Percentiles rank a stretch among this genome's conserved stretches.
phyloP scores from a whole-genome alignment of 2,113 vertebrate species.

The Emydura subglobosa region DNA sequence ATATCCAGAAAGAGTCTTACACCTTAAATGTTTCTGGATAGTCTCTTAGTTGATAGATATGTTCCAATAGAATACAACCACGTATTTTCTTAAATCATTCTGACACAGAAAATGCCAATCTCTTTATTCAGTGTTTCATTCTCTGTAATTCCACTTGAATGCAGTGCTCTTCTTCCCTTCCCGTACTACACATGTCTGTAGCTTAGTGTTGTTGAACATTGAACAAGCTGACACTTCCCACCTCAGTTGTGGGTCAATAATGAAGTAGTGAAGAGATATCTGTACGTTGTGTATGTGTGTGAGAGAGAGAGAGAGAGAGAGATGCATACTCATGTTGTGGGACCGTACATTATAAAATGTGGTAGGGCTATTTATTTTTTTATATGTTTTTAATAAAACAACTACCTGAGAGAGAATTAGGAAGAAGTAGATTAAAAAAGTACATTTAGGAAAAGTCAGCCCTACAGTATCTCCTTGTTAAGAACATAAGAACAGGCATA shows the following conservation, averaged over 20 bases:
- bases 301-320: background rate
- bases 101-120: background rate
- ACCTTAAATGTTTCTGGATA: background rate
- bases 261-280: background rate
- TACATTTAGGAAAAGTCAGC: background rate
- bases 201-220: background rate
- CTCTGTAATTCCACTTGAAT: background rate
- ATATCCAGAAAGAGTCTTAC: background rate
- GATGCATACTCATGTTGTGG: background rate
- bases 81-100: background rate
- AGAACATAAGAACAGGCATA: no score
- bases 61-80: background rate
- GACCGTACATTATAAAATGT: background rate
- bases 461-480: background rate
- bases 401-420: background rate
- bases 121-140: background rate
- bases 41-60: background rate
- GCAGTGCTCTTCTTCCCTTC: background rate
- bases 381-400: background rate
- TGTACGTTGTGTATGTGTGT: background rate
- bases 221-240: background rate
- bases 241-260: background rate
- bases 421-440: background rate
- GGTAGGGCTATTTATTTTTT: no score
- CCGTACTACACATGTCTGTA: no score